These are phyloP conservation scores for Drosophila takahashii DNA, from an alignment of 1,140 invertebrate genomes.

Conservation along the genomic window DNA sequence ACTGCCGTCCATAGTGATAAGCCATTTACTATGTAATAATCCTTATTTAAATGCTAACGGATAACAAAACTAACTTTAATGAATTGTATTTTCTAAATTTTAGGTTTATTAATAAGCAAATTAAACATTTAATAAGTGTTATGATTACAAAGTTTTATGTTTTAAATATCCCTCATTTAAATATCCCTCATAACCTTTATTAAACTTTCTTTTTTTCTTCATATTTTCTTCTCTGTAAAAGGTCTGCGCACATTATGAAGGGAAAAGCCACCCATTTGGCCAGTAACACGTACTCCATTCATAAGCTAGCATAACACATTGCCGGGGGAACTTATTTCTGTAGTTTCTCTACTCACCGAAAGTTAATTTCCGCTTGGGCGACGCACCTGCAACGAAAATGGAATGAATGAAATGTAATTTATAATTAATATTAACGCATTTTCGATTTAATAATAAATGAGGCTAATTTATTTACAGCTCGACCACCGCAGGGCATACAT, in stretches of 20 bases:
- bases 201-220: too few species aligned
- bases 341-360: conserved; percentile 51
- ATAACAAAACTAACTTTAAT: too few species aligned
- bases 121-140: too few species aligned
- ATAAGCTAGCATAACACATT: conserved; percentile 37
- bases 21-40: too few species aligned
- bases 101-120: too few species aligned
- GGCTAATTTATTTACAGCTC: conserved; percentile 71
- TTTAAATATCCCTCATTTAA: too few species aligned
- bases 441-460: conserved; percentile 63
- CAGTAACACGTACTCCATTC: conserved; percentile 23
- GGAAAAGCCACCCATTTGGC: conserved; percentile 13
- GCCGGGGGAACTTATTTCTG: conserved; percentile 10
- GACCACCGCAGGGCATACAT: conserved; percentile 15
- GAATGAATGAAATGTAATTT: conserved; percentile 37
- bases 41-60: too few species aligned
- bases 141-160: too few species aligned
- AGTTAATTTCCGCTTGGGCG: conserved; percentile 45
- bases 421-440: conserved; percentile 73
- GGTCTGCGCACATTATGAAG: not conserved
- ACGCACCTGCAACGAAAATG: conserved; percentile 51
- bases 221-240: not conserved
- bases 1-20: too few species aligned
- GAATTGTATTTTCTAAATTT: too few species aligned
- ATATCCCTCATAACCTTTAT: not conserved